Conservation (phyloP, 1,140 invertebrate genomes). For the Cardiocondyla obscurior region DNA sequence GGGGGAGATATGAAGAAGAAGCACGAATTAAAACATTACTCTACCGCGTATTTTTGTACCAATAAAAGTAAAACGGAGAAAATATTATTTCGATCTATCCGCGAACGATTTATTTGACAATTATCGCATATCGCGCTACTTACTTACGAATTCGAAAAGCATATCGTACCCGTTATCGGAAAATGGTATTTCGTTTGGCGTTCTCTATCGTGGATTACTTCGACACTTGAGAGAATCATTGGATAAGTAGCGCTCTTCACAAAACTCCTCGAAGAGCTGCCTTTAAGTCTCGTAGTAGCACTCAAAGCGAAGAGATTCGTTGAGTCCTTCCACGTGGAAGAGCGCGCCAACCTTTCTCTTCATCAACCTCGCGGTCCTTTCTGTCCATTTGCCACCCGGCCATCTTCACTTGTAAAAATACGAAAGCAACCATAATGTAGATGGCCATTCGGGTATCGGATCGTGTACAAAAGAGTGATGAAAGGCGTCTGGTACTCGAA, state of each 20-base stretch:
- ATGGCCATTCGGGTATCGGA: conserved; percentile 58
- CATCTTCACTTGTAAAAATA: conserved; percentile 61
- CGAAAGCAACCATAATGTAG: conserved; percentile 37
- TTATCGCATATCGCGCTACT: background rate
- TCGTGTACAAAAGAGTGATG: conserved; percentile 49
- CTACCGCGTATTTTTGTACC: background rate
- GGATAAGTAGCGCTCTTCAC: conserved; percentile 52
- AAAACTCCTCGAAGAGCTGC: conserved; percentile 44
- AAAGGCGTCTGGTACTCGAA: conserved; percentile 19
- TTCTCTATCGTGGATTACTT: conserved; percentile 39
- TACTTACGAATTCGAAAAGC: background rate
- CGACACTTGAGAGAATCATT: conserved; percentile 46
- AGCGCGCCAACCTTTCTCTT: conserved; percentile 55
- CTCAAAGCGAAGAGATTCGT: conserved; percentile 60
- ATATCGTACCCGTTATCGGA: background rate
- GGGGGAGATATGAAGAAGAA: background rate
- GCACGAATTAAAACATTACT: background rate
- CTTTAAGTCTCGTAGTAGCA: conserved; percentile 60
- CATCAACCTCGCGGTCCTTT: conserved; percentile 40
- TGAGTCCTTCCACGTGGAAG: conserved; percentile 41
- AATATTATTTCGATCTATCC: background rate
- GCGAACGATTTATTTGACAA: background rate
- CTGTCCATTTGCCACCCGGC: conserved; percentile 34
- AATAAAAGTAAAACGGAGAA: background rate
- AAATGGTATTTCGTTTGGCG: conserved; percentile 6